phyloP scores from a whole-genome alignment of 2,797 vertebrate species.

The Carcharodon carcharias region DNA sequence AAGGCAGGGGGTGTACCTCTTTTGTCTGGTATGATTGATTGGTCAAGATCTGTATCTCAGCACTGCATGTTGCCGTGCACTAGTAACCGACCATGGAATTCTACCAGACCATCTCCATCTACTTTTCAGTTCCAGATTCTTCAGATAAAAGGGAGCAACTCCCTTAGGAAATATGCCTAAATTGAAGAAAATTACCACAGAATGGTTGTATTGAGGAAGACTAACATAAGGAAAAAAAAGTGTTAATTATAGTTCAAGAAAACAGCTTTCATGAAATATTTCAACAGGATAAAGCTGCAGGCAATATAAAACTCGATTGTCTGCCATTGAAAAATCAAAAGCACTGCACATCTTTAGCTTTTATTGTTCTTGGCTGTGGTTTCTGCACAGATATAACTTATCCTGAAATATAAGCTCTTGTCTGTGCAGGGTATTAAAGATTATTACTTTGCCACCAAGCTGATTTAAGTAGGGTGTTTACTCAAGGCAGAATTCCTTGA shows the following conservation, averaged over 20 bases:
- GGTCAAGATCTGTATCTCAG: neutral
- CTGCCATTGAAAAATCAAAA: neutral
- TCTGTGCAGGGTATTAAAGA: neutral
- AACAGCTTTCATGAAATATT: neutral
- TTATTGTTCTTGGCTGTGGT: conserved; percentile 11
- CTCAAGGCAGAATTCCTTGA: neutral
- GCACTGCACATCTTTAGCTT: neutral
- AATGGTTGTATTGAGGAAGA: neutral
- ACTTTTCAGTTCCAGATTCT: neutral
- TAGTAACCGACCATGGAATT: neutral
- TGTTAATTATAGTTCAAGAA: neutral
- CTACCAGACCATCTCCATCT: neutral
- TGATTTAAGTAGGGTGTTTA: neutral
- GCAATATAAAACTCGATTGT: neutral
- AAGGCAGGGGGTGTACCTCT: neutral
- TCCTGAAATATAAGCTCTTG: neutral
- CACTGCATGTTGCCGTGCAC: neutral
- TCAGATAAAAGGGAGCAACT: neutral
- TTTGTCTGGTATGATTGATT: neutral
- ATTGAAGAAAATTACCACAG: neutral
- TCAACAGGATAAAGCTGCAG: neutral
- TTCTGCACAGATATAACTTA: neutral
- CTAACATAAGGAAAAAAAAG: neutral
- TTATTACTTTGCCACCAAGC: neutral
- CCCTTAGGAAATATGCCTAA: neutral